These are phyloP conservation scores for Oceanodroma leucorhoa DNA, from an alignment of 2,797 vertebrate genomes.

Conservation along the genomic window DNA sequence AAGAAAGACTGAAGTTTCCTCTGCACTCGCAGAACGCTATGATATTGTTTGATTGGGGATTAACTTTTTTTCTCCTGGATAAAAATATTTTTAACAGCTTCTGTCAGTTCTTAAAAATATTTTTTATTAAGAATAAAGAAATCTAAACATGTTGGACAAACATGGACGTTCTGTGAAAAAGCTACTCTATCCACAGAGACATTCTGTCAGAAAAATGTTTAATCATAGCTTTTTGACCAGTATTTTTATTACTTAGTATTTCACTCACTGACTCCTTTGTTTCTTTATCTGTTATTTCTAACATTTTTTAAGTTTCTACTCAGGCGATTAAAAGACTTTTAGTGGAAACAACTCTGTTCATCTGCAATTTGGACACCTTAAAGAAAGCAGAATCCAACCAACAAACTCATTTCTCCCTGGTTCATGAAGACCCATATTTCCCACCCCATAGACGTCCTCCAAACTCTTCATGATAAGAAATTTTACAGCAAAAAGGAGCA, in stretches of 20 bases:
- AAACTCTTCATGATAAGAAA: not conserved
- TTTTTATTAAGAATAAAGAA: not conserved
- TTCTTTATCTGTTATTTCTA: not conserved
- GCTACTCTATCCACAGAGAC: not conserved
- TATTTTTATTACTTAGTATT: not conserved
- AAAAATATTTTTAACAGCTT: not conserved
- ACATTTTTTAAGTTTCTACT: not conserved
- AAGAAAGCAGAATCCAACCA: not conserved
- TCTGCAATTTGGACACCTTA: not conserved
- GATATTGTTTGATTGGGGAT: not conserved
- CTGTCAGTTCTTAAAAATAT: not conserved
- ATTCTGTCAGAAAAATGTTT: not conserved
- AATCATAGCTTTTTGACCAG: not conserved
- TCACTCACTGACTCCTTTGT: not conserved
- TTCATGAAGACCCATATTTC: not conserved
- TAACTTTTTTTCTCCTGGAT: not conserved
- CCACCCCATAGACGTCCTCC: not conserved
- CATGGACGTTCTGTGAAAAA: not conserved
- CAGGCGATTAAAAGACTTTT: not conserved
- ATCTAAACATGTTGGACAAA: not conserved
- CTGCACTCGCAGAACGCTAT: not conserved
- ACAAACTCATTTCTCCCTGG: not conserved
- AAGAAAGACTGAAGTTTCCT: not conserved
- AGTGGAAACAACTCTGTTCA: not conserved
- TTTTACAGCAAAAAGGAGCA: not conserved